Base-by-base conservation (phyloP, 2,113 vertebrate genomes). In the Corynorhinus townsendii region DNA sequence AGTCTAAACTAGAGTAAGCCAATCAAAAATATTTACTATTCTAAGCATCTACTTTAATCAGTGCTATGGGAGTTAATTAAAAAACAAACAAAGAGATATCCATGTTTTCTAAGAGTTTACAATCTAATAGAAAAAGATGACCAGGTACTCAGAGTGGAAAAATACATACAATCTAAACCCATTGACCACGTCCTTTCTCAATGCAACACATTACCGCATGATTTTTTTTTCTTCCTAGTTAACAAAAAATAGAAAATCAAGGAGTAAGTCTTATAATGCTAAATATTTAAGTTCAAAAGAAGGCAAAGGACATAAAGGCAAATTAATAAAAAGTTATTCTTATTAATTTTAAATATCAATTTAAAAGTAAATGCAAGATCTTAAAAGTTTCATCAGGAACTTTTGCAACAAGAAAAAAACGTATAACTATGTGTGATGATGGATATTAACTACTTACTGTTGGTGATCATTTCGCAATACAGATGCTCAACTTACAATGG, bases 271-370 rank as follows among this genome's bases (percentile, higher is more conserved):
- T 93, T 64, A 80, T 22, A 56, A 89, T 64, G 71, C 72, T 94
- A 92, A 90, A 90, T 72, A 9, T 54, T 93, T 92, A 87, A 95
- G 64, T 94, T 95, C 77, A 95, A 91, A 95, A 84, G 56, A 91
- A 79, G 26, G 26, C 26, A 68, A 86, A 92, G 89, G 40, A 89
- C 92, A 91, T 30, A 66, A 95, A 76, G 11, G 12, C 2, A 69
- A 89, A 83, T 64, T 75, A 92, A 84, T 69, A 2, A 5, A n/a
- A 90, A 80, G 71, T 45, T 79, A 89, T 35, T 89, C 45, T 56
- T 43, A 90, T 3, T 62, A 45, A 95, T 59, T 86, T 93, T 83
- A 95, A 91, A 20, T 71, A 92, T 71, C 38, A 40, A 68, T 66
- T 86, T 77, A 77, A 76, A 92, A 83, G 40, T 75, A 84, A 96